These are phyloP conservation scores for Pinna nobilis DNA, from an alignment of 1,140 invertebrate genomes.

Conservation along the genomic window DNA sequence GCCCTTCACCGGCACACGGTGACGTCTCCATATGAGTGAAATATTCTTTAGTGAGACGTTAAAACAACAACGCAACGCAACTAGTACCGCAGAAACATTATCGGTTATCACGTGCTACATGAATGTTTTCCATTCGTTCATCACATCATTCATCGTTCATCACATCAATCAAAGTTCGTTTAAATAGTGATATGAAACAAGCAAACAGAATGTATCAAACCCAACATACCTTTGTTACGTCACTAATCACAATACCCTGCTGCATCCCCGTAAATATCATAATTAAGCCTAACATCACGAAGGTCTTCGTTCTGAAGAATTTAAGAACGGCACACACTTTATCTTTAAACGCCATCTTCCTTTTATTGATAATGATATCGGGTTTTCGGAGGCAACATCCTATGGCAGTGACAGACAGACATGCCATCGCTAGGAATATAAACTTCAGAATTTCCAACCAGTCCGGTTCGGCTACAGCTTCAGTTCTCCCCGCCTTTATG, in stretches of 20 bases:
- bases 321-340: slow-evolving; percentile 44
- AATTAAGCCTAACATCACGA: slow-evolving; percentile 44
- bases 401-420: slow-evolving; percentile 48
- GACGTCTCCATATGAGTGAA: too few species aligned
- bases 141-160: too few species aligned
- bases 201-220: background rate
- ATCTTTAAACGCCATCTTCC: slow-evolving; percentile 45
- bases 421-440: slow-evolving; percentile 46
- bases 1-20: too few species aligned
- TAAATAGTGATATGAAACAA: background rate
- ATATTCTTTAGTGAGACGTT: too few species aligned
- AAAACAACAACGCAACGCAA: too few species aligned
- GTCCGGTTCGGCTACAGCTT: slow-evolving; percentile 15
- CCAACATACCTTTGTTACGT: slow-evolving; percentile 54
- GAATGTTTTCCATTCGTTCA: too few species aligned
- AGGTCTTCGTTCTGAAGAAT: slow-evolving; percentile 47
- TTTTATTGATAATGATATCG: slow-evolving; percentile 55
- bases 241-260: slow-evolving; percentile 55
- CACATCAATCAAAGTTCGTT: too few species aligned
- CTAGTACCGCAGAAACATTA: too few species aligned
- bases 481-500: background rate
- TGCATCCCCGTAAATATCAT: slow-evolving; percentile 60
- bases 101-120: too few species aligned
- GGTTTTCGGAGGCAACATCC: slow-evolving; percentile 56
- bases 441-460: slow-evolving; percentile 51